Base-by-base conservation (phyloP, 2,888 invertebrate species). In the Gortyna flavago region DNA sequence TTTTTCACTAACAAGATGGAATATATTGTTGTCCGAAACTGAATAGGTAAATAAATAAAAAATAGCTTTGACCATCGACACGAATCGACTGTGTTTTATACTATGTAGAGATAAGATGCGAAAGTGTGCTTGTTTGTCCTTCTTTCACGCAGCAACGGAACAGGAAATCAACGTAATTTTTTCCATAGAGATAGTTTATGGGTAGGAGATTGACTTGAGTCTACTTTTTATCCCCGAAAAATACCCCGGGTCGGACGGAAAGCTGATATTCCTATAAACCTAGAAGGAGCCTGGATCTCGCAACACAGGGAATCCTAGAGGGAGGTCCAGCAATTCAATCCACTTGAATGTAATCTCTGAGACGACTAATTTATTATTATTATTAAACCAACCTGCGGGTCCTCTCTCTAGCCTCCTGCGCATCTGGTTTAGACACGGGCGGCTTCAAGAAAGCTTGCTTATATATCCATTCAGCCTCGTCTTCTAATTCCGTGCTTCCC, bases 391-490 rank as follows among this genome's bases (percentile, higher is more conserved):
- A 96, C 96, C 96, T 93, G 79, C 96, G 90, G 0, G 95, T 93
- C 67, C 96, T 88, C 79, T 96, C 96, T 68, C 96, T 90, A 0
- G 97, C 95, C 84, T 97, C 98, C 95, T 99, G 96, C 0, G 94
- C 86, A 71, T 96, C 96, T 0, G 96, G 98, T 81, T 98, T 97
- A 0, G 99, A 99, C 3, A 99, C 98, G 0, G 98, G 97, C 0
- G 98, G 97, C 87, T 98, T 98, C 87, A 98, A 97, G 96, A 99
- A 99, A 0, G 99, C 99, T 92, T 98, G 98, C 88, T 98, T 98
- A 93, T 99, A 99, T 85, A 99, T 99, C 99, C 99, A 99, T 89
- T 99, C 98, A 0, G 99, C 98, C 93, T 99, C 99, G 75, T 99
- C 98, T 73, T 99, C 98, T 62, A 99, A 93, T 93, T 99, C 99